These are phyloP conservation scores for Triops cancriformis DNA, from an alignment of 1,140 invertebrate genomes.

Conservation along the genomic window DNA sequence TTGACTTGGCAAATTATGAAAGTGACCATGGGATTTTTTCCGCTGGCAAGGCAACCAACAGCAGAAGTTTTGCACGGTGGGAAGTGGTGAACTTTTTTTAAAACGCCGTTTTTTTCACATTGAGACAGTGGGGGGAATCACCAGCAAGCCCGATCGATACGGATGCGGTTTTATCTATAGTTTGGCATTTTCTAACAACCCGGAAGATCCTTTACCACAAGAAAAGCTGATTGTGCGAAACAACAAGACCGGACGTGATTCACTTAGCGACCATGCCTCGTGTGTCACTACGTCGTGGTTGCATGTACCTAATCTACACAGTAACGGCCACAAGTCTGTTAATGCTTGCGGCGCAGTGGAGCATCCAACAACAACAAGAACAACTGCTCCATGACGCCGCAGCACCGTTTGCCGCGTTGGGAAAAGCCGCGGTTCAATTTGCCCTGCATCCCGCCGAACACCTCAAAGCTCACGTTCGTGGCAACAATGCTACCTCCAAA, in stretches of 20 bases:
- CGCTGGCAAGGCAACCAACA: not conserved
- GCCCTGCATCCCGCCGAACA: not conserved
- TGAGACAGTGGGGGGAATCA: too few species aligned
- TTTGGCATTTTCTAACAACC: too few species aligned
- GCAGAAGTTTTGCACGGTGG: not conserved
- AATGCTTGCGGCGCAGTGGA: constrained; percentile 25
- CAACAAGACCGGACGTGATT: not conserved
- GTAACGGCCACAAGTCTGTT: constrained; percentile 20
- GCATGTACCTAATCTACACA: constrained; percentile 23
- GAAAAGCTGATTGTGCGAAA: not conserved
- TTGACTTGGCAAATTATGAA: not conserved
- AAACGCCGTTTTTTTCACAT: too few species aligned
- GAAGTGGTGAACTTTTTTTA: too few species aligned
- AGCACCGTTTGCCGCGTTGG: constrained; percentile 9
- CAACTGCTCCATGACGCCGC: constrained; percentile 14
- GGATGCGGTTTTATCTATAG: too few species aligned
- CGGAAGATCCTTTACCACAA: not conserved
- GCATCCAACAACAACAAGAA: constrained; percentile 18
- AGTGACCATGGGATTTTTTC: not conserved
- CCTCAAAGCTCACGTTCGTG: not conserved
- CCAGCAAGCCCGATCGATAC: too few species aligned
- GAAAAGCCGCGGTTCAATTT: not conserved
- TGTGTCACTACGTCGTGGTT: constrained; percentile 17
- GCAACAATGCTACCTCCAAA: not conserved
- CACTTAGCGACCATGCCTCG: constrained; percentile 21